Conservation (phyloP, 2,888 invertebrate genomes). For the Habrosyne pyritoides region DNA sequence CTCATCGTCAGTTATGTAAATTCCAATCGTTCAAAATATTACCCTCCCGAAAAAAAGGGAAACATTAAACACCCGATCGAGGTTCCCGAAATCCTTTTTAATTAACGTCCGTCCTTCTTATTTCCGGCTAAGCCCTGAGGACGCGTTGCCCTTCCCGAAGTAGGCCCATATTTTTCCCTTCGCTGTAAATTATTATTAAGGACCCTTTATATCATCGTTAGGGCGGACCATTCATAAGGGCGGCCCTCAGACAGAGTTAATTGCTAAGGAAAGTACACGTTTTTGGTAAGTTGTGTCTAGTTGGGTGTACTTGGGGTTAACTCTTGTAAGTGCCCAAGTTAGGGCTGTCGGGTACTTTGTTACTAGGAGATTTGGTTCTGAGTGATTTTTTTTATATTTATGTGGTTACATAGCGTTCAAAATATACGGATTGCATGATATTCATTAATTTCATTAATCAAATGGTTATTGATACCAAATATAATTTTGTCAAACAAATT, state of each 20-base stretch:
- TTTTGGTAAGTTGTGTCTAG: background rate
- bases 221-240: slow-evolving; percentile 10
- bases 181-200: slow-evolving; percentile 18
- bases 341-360: background rate
- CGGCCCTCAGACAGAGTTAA: slow-evolving; percentile 12
- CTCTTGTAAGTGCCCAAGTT: background rate
- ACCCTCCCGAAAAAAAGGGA: background rate
- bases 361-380: too few relatives aligned
- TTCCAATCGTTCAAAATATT: background rate
- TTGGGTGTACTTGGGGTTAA: background rate
- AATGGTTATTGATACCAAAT: too few relatives aligned
- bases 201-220: slow-evolving; percentile 11
- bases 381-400: too few relatives aligned
- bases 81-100: slow-evolving; percentile 24
- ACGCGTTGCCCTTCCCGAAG: slow-evolving; percentile 5
- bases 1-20: background rate
- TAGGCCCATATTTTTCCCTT: slow-evolving; percentile 13
- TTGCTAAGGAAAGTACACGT: slow-evolving; percentile 8
- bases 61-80: slow-evolving; percentile 20
- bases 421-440: too few relatives aligned
- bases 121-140: slow-evolving; percentile 12
- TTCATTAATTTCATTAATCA: too few relatives aligned
- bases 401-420: too few relatives aligned
- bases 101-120: slow-evolving; percentile 27
- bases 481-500: too few relatives aligned